Evolutionary conservation across 2,797 vertebrate genomes (phyloP).

Genomic region (Chrysocyon brachyurus): DNA sequence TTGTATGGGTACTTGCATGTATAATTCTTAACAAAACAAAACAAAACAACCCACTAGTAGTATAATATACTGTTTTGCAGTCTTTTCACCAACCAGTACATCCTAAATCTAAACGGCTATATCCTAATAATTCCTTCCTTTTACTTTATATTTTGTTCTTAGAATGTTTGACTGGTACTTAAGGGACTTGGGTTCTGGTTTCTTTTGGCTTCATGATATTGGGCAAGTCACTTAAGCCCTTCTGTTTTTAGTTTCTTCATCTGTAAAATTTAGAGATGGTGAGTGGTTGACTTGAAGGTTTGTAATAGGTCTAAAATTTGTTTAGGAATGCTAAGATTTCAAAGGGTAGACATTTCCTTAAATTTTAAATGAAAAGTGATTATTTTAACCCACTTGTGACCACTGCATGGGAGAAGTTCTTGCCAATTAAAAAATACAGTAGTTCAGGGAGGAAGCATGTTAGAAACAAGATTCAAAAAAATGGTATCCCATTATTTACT

Average conservation of each 20-base stretch:
- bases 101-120: constrained; percentile 1
- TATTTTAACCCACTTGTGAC: constrained; percentile 11
- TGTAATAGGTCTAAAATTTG: not conserved
- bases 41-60: not conserved
- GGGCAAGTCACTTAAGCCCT: not conserved
- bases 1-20: not conserved
- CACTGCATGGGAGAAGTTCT: not conserved
- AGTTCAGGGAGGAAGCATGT: not conserved
- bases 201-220: not conserved
- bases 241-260: not conserved
- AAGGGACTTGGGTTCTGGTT: not conserved
- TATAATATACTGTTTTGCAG: not conserved
- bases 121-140: not conserved
- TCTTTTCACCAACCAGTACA: not conserved
- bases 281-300: constrained; percentile 31
- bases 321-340: constrained; percentile 45
- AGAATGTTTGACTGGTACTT: not conserved
- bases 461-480: constrained; percentile 33
- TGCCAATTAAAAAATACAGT: constrained; percentile 32
- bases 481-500: not conserved
- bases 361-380: constrained; percentile 55
- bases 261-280: not conserved
- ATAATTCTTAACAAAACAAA: not conserved
- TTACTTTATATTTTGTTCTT: constrained; percentile 43
- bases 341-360: constrained; percentile 41